Conservation (phyloP, 2,888 invertebrate species). For the Lithophane ornitopus region DNA sequence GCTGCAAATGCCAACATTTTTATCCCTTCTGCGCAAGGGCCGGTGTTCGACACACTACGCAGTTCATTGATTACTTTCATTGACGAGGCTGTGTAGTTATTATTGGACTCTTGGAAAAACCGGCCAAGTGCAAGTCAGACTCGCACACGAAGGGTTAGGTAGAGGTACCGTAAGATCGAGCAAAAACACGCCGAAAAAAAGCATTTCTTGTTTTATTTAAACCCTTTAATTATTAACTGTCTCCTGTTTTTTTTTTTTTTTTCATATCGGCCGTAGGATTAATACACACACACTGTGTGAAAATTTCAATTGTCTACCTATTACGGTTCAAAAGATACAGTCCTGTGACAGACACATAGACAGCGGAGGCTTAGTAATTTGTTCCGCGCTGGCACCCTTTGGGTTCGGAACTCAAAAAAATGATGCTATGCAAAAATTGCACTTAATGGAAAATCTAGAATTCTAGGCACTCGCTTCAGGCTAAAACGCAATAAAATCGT, state of each 20-base stretch:
- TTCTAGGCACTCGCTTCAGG: background rate
- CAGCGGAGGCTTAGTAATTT: background rate
- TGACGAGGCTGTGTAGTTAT: conserved; percentile 23
- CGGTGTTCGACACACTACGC: conserved; percentile 24
- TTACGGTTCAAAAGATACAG: too few relatives aligned
- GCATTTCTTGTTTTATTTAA: too few relatives aligned
- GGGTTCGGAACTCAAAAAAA: background rate
- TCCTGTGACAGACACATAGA: too few relatives aligned
- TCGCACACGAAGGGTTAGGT: background rate
- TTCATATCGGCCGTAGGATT: too few relatives aligned
- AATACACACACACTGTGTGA: too few relatives aligned
- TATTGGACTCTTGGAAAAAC: background rate
- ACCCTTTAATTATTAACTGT: too few relatives aligned
- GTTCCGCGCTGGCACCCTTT: background rate
- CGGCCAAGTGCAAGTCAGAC: background rate
- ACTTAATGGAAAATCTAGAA: background rate
- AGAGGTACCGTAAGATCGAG: background rate
- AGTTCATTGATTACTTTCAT: conserved; percentile 54
- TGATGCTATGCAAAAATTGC: background rate
- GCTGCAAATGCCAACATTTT: conserved; percentile 55
- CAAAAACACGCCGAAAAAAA: too few relatives aligned
- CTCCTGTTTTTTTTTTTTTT: too few relatives aligned
- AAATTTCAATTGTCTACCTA: too few relatives aligned
- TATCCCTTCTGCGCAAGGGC: conserved; percentile 34
- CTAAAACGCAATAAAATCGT: background rate